A percentile compares a stretch with the other conserved stretches of the same genome.
phyloP scores from a whole-genome alignment of 1,140 invertebrate species.

The Eumaeus atala region DNA sequence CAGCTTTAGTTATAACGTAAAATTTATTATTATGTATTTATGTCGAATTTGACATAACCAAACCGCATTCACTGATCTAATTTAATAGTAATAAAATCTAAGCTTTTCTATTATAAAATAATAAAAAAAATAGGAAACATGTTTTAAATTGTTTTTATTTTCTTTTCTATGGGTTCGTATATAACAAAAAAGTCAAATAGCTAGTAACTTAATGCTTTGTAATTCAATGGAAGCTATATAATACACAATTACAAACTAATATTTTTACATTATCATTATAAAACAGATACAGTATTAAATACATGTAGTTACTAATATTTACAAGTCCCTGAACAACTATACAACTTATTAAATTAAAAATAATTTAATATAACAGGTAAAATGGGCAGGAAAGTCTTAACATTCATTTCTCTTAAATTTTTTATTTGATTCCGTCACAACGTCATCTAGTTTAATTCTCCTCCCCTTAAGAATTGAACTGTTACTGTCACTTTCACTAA shows the following conservation, averaged over 20 bases:
- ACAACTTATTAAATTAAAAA: slow-evolving; percentile 63
- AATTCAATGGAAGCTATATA: slow-evolving; percentile 47
- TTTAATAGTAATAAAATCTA: no score
- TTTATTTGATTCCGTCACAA: slow-evolving; percentile 56
- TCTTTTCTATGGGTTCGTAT: slow-evolving; percentile 26
- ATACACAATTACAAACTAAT: slow-evolving; percentile 34
- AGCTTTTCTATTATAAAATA: neutral
- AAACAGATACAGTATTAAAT: slow-evolving; percentile 69
- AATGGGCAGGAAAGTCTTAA: slow-evolving; percentile 53
- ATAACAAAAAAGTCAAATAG: slow-evolving; percentile 38
- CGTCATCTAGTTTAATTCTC: slow-evolving; percentile 58
- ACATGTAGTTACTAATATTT: slow-evolving; percentile 67
- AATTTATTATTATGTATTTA: no score
- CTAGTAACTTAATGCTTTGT: slow-evolving; percentile 33
- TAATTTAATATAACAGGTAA: slow-evolving; percentile 63
- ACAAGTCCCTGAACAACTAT: slow-evolving; percentile 61
- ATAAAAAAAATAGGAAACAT: neutral
- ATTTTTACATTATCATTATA: slow-evolving; percentile 63
- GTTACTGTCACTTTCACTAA: slow-evolving; percentile 54
- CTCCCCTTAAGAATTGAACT: slow-evolving; percentile 56
- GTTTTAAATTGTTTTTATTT: slow-evolving; percentile 22
- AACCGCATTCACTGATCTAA: no score
- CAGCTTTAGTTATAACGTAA: no score
- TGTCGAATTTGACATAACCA: no score
- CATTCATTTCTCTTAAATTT: slow-evolving; percentile 69